Evolutionary conservation across 2,113 vertebrate species (phyloP), one percentile per base, ranked within the genome.

Genomic region (Glareola pratincola): DNA sequence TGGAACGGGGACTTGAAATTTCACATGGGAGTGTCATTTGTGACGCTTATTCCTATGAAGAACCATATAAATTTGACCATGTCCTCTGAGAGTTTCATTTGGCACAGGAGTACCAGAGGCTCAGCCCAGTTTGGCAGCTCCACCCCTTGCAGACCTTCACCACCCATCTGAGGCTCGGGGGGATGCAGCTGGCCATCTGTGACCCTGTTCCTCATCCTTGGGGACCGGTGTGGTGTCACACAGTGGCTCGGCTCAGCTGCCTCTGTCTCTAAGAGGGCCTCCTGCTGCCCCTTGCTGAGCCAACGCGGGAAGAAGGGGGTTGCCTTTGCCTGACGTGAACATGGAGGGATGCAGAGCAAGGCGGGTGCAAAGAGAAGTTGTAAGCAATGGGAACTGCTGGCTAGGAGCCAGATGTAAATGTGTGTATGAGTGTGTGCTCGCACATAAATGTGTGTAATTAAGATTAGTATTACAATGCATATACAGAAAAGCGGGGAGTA

Each of bases 161-260:
- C 34, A 15, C 6, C 34, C 8, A 5, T 51, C 13, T 19, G 56
- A 15, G 80, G 47, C 20, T 13, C 0, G 2, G 30, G 34, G 27
- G 41, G 30, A 36, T 89, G 72, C 39, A 43, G 37, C 3, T 23
- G 41, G 43, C 30, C 39, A 26, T 9, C 26, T 9, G 3, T 50
- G 75, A 6, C 41, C 16, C 32, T 79, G 73, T 47, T 59, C 15
- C 45, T 69, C 12, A 1, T 26, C 6, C 1, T 2, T 1, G 2
- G 47, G 63, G 41, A 6, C 6, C 0, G 0, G 1, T 20, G 32
- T 3, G 8, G 8, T 60, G 74, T 34, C 10, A 2, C 30, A 26
- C 9, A 7, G 14, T 1, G 3, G 32, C 27, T 80, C 72, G 17
- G 50, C 63, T 67, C 43, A 13, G 82, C 62, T 85, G 51, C 57